Evolutionary conservation across 1,140 invertebrate genomes (phyloP).

Genomic region (Neodiprion virginianus): DNA sequence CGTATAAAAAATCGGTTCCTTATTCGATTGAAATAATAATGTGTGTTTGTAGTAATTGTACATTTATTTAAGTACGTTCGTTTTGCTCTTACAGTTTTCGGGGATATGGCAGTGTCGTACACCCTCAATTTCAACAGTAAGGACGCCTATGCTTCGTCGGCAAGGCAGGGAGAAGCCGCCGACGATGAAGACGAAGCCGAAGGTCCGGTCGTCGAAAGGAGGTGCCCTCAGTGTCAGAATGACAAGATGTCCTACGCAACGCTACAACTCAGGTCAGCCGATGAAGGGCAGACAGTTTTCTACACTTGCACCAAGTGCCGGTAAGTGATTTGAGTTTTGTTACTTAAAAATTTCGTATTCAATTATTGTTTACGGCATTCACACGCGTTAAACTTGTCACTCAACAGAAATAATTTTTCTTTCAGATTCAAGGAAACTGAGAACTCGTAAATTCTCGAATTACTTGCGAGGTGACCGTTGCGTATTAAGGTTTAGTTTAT

Average conservation of each 20-base stretch:
- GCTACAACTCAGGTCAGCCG: conserved; percentile 91
- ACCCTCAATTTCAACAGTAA: conserved; percentile 73
- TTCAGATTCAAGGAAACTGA: conserved; percentile 76
- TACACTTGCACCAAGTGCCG: conserved; percentile 96
- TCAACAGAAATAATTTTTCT: conserved; percentile 43
- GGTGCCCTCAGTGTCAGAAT: conserved; percentile 89
- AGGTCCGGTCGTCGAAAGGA: conserved; percentile 84
- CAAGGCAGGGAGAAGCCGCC: conserved; percentile 49
- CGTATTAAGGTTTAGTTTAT: neutral
- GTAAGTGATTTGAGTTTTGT: conserved; percentile 65
- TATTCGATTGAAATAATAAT: neutral
- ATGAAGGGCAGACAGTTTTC: conserved; percentile 99
- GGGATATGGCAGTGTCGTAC: conserved; percentile 69
- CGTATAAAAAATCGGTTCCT: neutral
- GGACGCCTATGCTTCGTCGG: conserved; percentile 52
- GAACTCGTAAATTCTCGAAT: conserved; percentile 64
- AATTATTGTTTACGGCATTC: conserved; percentile 15
- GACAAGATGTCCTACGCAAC: conserved; percentile 95
- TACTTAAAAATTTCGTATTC: conserved; percentile 9
- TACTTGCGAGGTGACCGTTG: neutral
- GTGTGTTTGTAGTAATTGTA: neutral
- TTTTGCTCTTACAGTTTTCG: conserved; percentile 66
- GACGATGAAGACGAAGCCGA: conserved; percentile 65
- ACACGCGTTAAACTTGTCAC: conserved; percentile 8
- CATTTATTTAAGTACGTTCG: conserved; percentile 18